Percentiles rank a stretch among this genome's conserved stretches.
Conservation (phyloP, 2,797 vertebrate species). For the Melanotaenia trifasciata region DNA sequence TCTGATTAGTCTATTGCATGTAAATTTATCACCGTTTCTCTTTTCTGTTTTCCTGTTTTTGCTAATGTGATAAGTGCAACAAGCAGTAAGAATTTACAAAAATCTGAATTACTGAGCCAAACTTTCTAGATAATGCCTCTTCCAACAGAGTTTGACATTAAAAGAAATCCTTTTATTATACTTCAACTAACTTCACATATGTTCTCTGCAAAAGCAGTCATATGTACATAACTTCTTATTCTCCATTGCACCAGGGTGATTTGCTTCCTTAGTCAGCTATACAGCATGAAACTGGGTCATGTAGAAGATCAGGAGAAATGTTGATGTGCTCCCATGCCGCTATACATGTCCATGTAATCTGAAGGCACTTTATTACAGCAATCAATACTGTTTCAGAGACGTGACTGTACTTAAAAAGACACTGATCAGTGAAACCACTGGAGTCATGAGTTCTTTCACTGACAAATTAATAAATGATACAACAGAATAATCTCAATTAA, state of each 20-base stretch:
- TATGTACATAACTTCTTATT: slow-evolving; percentile 8
- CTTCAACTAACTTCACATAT: slow-evolving; percentile 10
- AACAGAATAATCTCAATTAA: slow-evolving; percentile 62
- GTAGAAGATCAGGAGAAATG: slow-evolving; percentile 14
- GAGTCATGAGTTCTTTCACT: slow-evolving; percentile 36
- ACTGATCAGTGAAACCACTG: slow-evolving; percentile 18
- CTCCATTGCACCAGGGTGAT: not conserved
- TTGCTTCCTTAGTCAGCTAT: slow-evolving; percentile 25
- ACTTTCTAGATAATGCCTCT: not conserved
- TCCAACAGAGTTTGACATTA: not conserved
- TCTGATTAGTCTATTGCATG: not conserved
- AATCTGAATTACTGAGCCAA: not conserved
- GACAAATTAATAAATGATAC: slow-evolving; percentile 55
- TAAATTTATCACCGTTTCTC: not conserved
- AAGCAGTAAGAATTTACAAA: not conserved
- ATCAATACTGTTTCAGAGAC: slow-evolving; percentile 30
- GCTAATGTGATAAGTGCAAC: not conserved
- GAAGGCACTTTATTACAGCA: slow-evolving; percentile 15
- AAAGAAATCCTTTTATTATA: not conserved
- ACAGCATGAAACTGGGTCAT: slow-evolving; percentile 16
- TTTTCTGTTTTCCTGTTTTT: not conserved
- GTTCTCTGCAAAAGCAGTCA: slow-evolving; percentile 27
- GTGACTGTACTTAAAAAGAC: slow-evolving; percentile 22
- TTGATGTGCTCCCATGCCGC: not conserved
- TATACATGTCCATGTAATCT: slow-evolving; percentile 6